phyloP scores from a whole-genome alignment of 2,888 invertebrate genomes.

The Didymodactylos carnosus region DNA sequence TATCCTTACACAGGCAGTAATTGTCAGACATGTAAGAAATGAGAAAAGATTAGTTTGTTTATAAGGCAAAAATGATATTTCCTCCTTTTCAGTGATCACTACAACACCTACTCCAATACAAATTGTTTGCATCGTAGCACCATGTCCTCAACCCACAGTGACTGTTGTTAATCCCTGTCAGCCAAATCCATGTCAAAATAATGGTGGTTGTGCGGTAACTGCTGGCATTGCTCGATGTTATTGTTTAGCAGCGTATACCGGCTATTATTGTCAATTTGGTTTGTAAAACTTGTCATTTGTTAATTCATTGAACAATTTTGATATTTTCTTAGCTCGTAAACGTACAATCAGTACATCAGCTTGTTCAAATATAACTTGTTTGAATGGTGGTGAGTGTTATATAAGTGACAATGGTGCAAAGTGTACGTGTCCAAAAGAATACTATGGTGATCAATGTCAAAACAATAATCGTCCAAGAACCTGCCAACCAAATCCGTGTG shows the following conservation, averaged over 20 bases:
- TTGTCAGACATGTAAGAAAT: neutral
- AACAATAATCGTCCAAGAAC: neutral
- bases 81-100: no score
- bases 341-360: neutral
- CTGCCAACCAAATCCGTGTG: slow-evolving; percentile 16
- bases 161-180: neutral
- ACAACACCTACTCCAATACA: neutral
- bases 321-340: neutral
- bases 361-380: neutral
- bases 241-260: neutral
- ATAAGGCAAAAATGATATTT: no score
- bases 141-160: neutral
- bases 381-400: neutral
- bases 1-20: neutral
- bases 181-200: slow-evolving; percentile 6
- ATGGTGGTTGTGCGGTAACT: neutral
- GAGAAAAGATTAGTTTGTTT: no score
- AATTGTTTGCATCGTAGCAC: neutral
- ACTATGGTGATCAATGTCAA: neutral
- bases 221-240: neutral
- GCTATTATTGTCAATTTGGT: neutral
- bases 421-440: neutral
- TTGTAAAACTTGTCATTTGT: neutral
- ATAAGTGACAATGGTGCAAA: neutral
- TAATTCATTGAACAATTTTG: no score